Evolutionary conservation across 2,113 vertebrate species (phyloP), one percentile per base, ranked within the genome.

Genomic region (Coptodon rendalli): DNA sequence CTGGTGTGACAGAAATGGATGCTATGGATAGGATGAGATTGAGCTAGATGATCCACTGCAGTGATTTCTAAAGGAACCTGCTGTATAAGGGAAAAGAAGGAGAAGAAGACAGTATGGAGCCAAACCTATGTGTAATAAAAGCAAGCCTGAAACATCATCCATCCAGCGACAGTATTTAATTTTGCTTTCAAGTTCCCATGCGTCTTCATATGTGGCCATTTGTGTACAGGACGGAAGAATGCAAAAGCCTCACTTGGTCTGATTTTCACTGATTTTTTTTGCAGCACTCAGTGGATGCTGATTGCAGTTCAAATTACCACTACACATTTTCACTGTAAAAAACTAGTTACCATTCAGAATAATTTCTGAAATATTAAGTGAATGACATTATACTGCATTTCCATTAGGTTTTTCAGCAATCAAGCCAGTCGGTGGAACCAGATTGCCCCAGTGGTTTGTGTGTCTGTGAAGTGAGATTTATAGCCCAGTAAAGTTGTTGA

Each of bases 401-500:
- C 36, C 53, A 52, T 82, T 89, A 84, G 5, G n/a, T 76, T 82
- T 86, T 82, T 56, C 38, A 79, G 79, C 84, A 91, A 93, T 92
- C 90, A 92, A 68, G 71, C 56, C 36, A 10, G 84, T 27, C 73
- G 61, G 10, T 56, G 56, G 80, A 80, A 83, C 85, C 79, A 87
- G 83, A 89, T 91, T 94, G 90, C 40, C 89, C 91, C 87, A 86
- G 85, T 82, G 84, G 73, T 82, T 71, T 85, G 80, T 89, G 48
- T 79, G 87, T 78, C 81, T 93, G 89, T 91, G 89, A 92, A 91
- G 90, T 50, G 61, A 92, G 93, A 95, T 95, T 94, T 94, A 95
- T 92, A 82, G 82, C 76, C 91, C 56, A 78, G 86, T 87, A 88
- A 89, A 86, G 91, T 83, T 86, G 86, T 59, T 87, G 91, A 94